phyloP scores from a whole-genome alignment of 2,113 vertebrate species.

The Sinocyclocheilus grahami region DNA sequence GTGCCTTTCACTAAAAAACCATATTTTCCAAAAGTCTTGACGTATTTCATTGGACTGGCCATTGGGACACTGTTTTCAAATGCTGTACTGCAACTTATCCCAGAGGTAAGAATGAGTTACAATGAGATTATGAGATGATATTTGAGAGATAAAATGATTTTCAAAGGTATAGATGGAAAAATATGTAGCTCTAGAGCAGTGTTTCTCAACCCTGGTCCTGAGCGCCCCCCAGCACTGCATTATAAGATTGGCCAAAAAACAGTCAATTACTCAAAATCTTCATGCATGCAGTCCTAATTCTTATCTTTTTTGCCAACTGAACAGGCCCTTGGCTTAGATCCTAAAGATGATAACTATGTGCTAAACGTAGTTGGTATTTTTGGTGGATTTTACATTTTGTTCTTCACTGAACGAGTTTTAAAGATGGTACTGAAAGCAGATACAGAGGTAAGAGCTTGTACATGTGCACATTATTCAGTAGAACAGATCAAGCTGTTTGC shows the following conservation, averaged over 20 bases:
- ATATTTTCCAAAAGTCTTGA: slow-evolving; percentile 94
- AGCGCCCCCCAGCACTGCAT: no score
- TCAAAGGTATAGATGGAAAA: slow-evolving; percentile 19
- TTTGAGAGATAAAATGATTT: not conserved
- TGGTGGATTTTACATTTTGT: slow-evolving; percentile 93
- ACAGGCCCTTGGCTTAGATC: slow-evolving; percentile 95
- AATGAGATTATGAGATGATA: not conserved
- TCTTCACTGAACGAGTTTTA: slow-evolving; percentile 88
- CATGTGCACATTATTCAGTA: not conserved
- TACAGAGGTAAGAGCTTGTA: slow-evolving; percentile 73
- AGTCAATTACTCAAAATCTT: no score
- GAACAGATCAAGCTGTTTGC: not conserved
- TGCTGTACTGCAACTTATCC: slow-evolving; percentile 95
- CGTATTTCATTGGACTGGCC: slow-evolving; percentile 93
- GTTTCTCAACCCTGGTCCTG: no score
- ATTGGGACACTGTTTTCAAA: slow-evolving; percentile 98
- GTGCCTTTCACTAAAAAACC: slow-evolving; percentile 90
- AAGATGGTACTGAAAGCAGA: slow-evolving; percentile 84
- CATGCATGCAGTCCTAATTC: slow-evolving; percentile 34
- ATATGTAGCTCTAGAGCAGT: slow-evolving; percentile 47
- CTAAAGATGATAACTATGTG: slow-evolving; percentile 88
- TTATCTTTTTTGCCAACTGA: not conserved
- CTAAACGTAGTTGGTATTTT: slow-evolving; percentile 87
- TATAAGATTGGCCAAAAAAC: no score
- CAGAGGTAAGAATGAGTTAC: slow-evolving; percentile 83